Evolutionary conservation across 2,113 vertebrate species (phyloP).

Genomic region (Poeciliopsis retropinna): DNA sequence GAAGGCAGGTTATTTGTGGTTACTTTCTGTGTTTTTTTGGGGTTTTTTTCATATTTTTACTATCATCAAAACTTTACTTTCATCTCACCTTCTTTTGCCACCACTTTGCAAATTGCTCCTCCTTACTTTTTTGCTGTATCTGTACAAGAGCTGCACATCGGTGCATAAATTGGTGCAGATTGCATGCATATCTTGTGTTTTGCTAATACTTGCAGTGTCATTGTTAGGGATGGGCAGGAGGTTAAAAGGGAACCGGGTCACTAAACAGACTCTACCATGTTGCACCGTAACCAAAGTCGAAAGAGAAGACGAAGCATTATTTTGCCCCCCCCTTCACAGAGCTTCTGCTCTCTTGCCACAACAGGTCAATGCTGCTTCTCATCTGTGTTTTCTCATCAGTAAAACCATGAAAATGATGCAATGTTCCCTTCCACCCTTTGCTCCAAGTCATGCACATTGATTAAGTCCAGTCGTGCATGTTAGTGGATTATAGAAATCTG

Average conservation of each 20-base stretch:
- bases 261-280: not conserved
- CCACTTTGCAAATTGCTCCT: not conserved
- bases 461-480: slow-evolving; percentile 28
- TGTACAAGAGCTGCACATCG: not conserved
- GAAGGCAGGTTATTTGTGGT: not conserved
- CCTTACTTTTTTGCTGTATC: too few relatives aligned
- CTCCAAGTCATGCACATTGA: slow-evolving; percentile 24
- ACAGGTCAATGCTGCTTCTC: slow-evolving; percentile 16
- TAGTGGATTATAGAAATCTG: slow-evolving; percentile 11
- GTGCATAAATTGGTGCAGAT: not conserved
- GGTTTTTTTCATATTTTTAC: not conserved
- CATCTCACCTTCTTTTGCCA: not conserved
- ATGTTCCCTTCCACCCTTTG: slow-evolving; percentile 10
- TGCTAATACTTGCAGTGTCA: not conserved
- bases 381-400: slow-evolving; percentile 2
- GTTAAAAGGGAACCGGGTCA: not conserved
- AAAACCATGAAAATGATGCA: slow-evolving; percentile 4
- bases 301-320: not conserved
- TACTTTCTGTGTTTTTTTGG: not conserved
- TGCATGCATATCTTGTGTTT: not conserved
- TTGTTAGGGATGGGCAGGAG: slow-evolving; percentile 1
- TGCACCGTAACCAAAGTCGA: not conserved
- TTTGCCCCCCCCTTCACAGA: not conserved
- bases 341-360: slow-evolving; percentile 34
- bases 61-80: not conserved